Percentiles rank a stretch among this genome's conserved stretches.
Conservation (phyloP, 2,888 invertebrate species). For the Melikaiella ostensackeni region DNA sequence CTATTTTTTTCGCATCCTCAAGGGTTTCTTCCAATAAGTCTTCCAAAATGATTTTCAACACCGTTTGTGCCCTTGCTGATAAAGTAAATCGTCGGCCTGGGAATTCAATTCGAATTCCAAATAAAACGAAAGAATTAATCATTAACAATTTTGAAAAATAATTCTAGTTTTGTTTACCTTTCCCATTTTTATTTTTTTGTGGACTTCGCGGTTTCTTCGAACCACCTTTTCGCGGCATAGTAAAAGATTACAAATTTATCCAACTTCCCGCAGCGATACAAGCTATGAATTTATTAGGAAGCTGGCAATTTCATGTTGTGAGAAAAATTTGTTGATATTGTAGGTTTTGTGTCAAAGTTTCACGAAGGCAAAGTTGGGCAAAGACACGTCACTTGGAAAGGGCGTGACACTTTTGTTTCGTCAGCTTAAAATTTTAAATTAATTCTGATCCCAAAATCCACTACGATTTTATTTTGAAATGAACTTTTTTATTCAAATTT, state of each 20-base stretch:
- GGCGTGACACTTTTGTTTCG: slow-evolving; percentile 31
- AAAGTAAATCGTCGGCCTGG: slow-evolving; percentile 65
- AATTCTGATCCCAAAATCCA: background rate
- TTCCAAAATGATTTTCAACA: slow-evolving; percentile 68
- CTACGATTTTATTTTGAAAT: too few relatives aligned
- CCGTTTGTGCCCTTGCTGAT: slow-evolving; percentile 66
- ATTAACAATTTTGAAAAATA: background rate
- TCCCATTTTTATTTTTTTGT: slow-evolving; percentile 44
- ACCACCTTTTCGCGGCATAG: background rate
- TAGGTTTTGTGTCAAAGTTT: slow-evolving; percentile 10
- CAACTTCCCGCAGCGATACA: background rate
- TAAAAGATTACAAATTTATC: background rate
- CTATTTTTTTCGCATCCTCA: slow-evolving; percentile 70
- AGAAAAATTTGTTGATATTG: background rate
- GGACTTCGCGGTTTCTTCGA: slow-evolving; percentile 3
- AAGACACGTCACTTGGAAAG: background rate
- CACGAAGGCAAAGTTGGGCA: background rate
- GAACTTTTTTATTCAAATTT: too few relatives aligned
- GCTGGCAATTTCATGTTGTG: background rate
- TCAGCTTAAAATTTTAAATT: background rate
- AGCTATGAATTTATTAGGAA: background rate
- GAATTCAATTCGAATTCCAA: slow-evolving; percentile 52
- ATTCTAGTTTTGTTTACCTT: slow-evolving; percentile 50
- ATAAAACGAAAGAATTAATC: slow-evolving; percentile 12
- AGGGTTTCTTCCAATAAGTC: slow-evolving; percentile 73